A percentile compares a stretch with the other conserved stretches of the same genome.
phyloP scores from a whole-genome alignment of 2,113 vertebrate species.

The Ctenomys sociabilis region DNA sequence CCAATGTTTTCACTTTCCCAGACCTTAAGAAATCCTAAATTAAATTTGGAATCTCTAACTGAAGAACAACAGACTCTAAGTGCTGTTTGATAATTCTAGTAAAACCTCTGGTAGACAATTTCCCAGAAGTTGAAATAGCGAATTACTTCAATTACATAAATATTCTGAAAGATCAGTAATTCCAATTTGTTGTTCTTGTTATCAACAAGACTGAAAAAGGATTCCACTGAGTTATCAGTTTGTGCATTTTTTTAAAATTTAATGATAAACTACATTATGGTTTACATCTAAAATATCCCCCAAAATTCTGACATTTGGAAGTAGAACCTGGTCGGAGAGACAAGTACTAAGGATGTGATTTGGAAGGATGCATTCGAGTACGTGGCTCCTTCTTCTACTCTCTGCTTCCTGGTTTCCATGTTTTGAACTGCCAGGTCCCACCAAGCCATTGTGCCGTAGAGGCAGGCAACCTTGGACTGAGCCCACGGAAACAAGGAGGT shows the following conservation, averaged over 20 bases:
- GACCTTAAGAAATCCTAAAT: background rate
- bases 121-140: background rate
- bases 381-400: background rate
- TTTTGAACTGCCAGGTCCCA: background rate
- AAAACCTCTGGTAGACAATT: background rate
- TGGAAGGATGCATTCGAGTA: background rate
- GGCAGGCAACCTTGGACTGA: background rate
- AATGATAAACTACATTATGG: background rate
- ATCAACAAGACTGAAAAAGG: background rate
- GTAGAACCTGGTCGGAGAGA: background rate
- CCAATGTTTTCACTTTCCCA: slow-evolving; percentile 4
- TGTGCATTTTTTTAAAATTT: background rate
- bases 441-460: background rate
- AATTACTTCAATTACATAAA: background rate
- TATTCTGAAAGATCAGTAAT: background rate
- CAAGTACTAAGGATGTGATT: background rate
- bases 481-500: background rate
- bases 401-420: background rate
- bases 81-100: background rate
- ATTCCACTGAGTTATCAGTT: background rate
- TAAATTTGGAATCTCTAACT: slow-evolving; percentile 22
- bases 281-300: background rate
- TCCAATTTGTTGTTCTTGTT: slow-evolving; percentile 37
- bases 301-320: background rate
- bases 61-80: background rate